Base-by-base conservation (phyloP, 2,888 invertebrate genomes). In the Leptopterna dolabrata region DNA sequence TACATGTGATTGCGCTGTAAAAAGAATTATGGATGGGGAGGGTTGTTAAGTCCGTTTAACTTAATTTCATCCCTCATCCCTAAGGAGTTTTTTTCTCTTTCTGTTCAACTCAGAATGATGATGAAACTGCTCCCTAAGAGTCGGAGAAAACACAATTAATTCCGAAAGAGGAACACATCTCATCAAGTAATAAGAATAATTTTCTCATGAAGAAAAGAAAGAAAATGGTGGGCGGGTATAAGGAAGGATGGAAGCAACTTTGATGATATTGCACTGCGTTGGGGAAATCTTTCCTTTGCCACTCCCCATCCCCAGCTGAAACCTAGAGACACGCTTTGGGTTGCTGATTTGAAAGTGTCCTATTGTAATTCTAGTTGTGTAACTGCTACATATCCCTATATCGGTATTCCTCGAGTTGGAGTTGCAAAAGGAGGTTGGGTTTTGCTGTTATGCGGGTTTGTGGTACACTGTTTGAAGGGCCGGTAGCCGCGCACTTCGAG, bases 181-280 rank as follows among this genome's bases (percentile, higher is more conserved):
- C 83, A 83, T 83, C 83, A 83, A 83, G 83, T 36, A 70, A 83
- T 83, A 83, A 83, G 83, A 83, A 83, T 83, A 83, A 83, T 83
- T 83, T 70, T 70, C 83, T 41, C 70, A 27, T 70, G 81, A 55
- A 81, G 81, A 1, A 19, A 47, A 30, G 81, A 47, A 29, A 7
- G 30, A 30, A 29, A 41, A 73, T 36, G 73, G n/a, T 1, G 30
- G 76, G 30, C 6, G 76, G 81, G 29, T 9, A 47, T 9, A 47
- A 24, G 51, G 81, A 29, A 24, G 81, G 19, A 81, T 81, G 36
- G 51, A 45, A 45, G 24, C 27, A 78, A 45, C 78, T 78, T 45
- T 24, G 45, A 45, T 45, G 41, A 24, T 78, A 63, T 24, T 11
- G 14, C 24, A 24, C 63, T 16, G n/a, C 63, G 63, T 24, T 55